Base-by-base conservation (phyloP, 2,888 invertebrate species). In the Lymantria monacha region DNA sequence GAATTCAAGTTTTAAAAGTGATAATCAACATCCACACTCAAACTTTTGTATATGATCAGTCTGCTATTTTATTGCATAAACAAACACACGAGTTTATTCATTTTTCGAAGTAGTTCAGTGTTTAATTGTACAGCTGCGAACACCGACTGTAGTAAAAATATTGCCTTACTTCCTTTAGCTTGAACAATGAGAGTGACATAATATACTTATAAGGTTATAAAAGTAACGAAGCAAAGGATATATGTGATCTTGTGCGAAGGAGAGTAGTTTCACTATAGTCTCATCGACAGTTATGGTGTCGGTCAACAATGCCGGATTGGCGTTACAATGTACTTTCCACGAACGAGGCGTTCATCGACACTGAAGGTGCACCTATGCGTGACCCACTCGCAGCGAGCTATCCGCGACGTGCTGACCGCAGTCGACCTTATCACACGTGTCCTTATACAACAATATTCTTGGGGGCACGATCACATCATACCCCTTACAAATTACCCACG, bases 291-390 rank as follows among this genome's bases (percentile, higher is more conserved):
- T 88, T 81, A 88, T 89, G 87, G 78, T 85, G 76, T 69, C 74
- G 66, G 70, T 78, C 66, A 75, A 86, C 79, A 69, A 92, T 92
- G 92, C 91, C 92, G 67, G 91, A 91, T 77, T 92, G 92, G 92
- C 87, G 92, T 66, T 90, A 91, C 85, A 92, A 92, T 81, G 90
- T 92, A 71, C 79, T 92, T 70, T 91, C 91, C 66, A 90, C 92
- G 70, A 91, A 87, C 78, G 92, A 91, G 81, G 91, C 91, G 69
- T 90, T 85, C 69, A 81, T 88, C 61, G 82, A 85, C 61, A 80
- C 77, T 55, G 84, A 82, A 55, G 80, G 75, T 42, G 74, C 70
- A 45, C 73, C 81, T 14, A 73, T 75, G 55, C 74, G 78, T 45
- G 88, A 86, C 65, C 90, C 87, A 33, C 82, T 85, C 51, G 85